A percentile compares a stretch with the other conserved stretches of the same genome.
Evolutionary conservation across 2,888 invertebrate species (phyloP).

Genomic region (Ditula angustiorana): DNA sequence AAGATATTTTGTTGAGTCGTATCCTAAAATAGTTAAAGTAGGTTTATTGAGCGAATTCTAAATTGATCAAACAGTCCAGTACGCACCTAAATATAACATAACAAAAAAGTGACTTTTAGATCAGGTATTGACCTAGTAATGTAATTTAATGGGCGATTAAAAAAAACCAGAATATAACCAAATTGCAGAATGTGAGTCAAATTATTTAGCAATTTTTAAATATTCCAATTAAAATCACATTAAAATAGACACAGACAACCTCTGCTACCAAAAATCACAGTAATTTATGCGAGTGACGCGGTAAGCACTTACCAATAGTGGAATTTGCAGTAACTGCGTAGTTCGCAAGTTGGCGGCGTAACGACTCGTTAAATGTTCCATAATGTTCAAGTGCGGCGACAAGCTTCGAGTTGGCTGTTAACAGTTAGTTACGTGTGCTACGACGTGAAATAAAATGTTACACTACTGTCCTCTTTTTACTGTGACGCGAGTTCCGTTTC

Average conservation of each 20-base stretch:
- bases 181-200: no score
- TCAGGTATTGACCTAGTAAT: no score
- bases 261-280: neutral
- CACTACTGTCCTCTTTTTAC: neutral
- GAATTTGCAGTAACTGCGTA: constrained; percentile 7
- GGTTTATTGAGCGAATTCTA: no score
- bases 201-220: no score
- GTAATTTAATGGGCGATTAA: no score
- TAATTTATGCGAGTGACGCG: constrained; percentile 32
- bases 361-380: constrained; percentile 41
- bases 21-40: no score
- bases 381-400: constrained; percentile 26
- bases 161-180: no score
- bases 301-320: constrained; percentile 3
- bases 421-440: neutral
- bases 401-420: constrained; percentile 11
- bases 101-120: no score
- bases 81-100: no score
- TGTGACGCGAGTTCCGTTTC: neutral
- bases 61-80: no score
- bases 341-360: constrained; percentile 27
- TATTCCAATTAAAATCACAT: no score
- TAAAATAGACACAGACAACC: neutral
- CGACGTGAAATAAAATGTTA: neutral
- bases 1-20: no score